These are phyloP conservation scores for Dicrurus megarhynchus DNA, from an alignment of 2,113 vertebrate species.

Conservation along the genomic window DNA sequence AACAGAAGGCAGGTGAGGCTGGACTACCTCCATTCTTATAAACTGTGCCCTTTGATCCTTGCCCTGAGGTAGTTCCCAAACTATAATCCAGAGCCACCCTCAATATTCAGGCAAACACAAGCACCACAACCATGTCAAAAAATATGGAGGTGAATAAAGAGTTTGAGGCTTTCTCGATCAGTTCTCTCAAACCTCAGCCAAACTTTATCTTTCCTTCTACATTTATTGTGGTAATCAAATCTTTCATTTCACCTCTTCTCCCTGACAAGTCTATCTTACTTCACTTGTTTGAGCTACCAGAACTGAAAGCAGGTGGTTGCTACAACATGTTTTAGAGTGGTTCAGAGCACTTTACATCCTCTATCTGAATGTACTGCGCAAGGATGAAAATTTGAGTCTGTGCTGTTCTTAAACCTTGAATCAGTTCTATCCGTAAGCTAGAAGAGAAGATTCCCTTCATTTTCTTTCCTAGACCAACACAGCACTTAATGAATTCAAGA, in stretches of 20 bases:
- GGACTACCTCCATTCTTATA: neutral
- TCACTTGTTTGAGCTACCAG: neutral
- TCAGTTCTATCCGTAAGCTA: neutral
- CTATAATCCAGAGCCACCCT: neutral
- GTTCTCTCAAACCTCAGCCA: neutral
- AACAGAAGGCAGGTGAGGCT: neutral
- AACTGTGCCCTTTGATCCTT: neutral
- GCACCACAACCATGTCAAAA: neutral
- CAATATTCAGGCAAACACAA: neutral
- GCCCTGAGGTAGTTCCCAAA: neutral
- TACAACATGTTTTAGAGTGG: neutral
- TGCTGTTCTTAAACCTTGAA: neutral
- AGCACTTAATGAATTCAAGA: conserved; percentile 20
- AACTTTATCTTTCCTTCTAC: neutral
- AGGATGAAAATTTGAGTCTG: neutral
- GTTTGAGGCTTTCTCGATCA: neutral
- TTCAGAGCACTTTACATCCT: neutral
- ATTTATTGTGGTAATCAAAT: neutral
- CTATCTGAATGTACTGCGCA: neutral
- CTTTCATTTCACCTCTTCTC: neutral
- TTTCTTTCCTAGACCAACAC: neutral
- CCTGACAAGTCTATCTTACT: neutral
- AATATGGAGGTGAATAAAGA: neutral
- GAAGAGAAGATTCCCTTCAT: neutral
- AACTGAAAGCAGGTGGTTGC: neutral